Percentiles rank a stretch among this genome's conserved stretches.
Conservation (phyloP, 1,140 invertebrate genomes). For the Drosophila pseudoobscura region DNA sequence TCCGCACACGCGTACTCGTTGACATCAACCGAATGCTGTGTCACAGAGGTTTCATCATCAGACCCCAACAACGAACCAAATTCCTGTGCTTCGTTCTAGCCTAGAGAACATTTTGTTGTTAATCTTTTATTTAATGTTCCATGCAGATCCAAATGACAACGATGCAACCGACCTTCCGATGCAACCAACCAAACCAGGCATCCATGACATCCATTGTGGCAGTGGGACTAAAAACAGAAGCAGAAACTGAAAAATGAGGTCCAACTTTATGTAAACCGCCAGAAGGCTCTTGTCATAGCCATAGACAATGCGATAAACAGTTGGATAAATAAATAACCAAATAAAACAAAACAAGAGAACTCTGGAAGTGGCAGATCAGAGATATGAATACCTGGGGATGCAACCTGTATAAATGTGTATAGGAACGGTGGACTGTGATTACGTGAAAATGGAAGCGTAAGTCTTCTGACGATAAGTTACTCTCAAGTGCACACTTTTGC, state of each 20-base stretch:
- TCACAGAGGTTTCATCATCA: conserved; percentile 25
- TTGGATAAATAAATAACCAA: conserved; percentile 31
- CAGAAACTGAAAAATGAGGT: conserved; percentile 27
- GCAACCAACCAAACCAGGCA: conserved; percentile 22
- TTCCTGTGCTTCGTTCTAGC: conserved; percentile 13
- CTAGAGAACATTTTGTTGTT: conserved; percentile 7
- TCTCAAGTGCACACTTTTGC: too few species aligned
- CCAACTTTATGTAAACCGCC: conserved; percentile 51
- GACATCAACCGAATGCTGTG: conserved; percentile 21
- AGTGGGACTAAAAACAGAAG: conserved; percentile 18
- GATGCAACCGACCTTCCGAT: conserved; percentile 6
- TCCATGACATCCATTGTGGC: conserved; percentile 38
- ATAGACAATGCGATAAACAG: conserved; percentile 48
- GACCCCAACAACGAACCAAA: too few species aligned
- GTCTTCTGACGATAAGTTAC: too few species aligned
- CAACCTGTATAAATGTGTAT: too few species aligned
- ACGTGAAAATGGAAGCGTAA: too few species aligned
- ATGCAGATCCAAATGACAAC: conserved; percentile 23
- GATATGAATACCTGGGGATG: too few species aligned
- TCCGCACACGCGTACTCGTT: conserved; percentile 31
- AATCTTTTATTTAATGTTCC: conserved; percentile 41
- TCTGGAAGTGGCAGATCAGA: too few species aligned
- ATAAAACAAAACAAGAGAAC: conserved; percentile 11
- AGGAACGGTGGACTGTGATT: too few species aligned
- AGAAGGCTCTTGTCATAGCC: conserved; percentile 15